Conservation (phyloP, 2,888 invertebrate species). For the Saturnia pavonia region DNA sequence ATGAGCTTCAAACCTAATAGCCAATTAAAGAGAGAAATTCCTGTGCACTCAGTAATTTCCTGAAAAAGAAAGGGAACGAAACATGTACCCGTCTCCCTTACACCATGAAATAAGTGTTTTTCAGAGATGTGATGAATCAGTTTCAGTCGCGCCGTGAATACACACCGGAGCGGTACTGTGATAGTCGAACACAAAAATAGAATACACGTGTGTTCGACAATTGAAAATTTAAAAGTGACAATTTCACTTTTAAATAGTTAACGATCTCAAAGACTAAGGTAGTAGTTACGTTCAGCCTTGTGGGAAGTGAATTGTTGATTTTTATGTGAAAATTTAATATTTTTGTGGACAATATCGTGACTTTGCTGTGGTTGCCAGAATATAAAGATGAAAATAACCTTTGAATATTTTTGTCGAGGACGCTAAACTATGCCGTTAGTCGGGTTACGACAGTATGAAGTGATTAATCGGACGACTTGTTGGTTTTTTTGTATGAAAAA, state of each 20-base stretch:
- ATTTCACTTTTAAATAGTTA: conserved; percentile 15
- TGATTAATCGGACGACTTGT: conserved; percentile 40
- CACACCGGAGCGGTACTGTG: conserved; percentile 25
- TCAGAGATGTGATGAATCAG: conserved; percentile 27
- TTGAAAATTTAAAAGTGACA: conserved; percentile 25
- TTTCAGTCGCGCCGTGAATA: conserved; percentile 41
- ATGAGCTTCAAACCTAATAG: background rate
- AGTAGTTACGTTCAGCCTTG: conserved; percentile 4
- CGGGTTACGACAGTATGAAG: conserved; percentile 35
- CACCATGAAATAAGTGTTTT: conserved; percentile 40
- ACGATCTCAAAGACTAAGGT: background rate
- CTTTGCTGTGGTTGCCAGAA: conserved; percentile 47
- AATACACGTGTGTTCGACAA: conserved; percentile 38
- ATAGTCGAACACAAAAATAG: conserved; percentile 24
- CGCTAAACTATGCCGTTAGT: conserved; percentile 35
- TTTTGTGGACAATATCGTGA: conserved; percentile 25
- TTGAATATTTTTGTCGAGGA: conserved; percentile 54
- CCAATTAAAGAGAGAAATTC: conserved; percentile 22
- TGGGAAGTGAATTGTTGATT: conserved; percentile 2
- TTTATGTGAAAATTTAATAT: conserved; percentile 12
- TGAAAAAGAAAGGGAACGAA: conserved; percentile 27
- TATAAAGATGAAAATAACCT: conserved; percentile 53
- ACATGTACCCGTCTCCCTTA: conserved; percentile 26
- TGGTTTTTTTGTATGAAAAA: conserved; percentile 25
- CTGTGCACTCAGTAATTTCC: conserved; percentile 39